phyloP scores from a whole-genome alignment of 2,888 invertebrate species.

The Hemaris fuciformis region DNA sequence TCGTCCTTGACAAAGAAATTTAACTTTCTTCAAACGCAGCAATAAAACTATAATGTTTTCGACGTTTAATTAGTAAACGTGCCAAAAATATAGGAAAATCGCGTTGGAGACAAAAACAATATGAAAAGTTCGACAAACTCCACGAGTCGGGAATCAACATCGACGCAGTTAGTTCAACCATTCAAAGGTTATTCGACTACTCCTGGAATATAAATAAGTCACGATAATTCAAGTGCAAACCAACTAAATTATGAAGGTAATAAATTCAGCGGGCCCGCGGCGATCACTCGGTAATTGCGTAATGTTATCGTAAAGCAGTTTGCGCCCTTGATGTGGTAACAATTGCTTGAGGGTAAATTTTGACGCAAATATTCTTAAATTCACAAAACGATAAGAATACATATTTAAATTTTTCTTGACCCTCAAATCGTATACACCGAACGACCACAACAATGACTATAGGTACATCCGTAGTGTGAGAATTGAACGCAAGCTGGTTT shows the following conservation, averaged over 20 bases:
- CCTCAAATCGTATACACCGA: not conserved
- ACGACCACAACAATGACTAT: not conserved
- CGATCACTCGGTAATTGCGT: constrained; percentile 37
- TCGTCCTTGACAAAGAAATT: constrained; percentile 10
- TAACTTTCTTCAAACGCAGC: not conserved
- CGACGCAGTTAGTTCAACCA: constrained; percentile 18
- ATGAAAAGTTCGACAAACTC: constrained; percentile 51
- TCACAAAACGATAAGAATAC: not conserved
- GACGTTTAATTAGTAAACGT: constrained; percentile 35
- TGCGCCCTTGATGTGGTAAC: constrained; percentile 10
- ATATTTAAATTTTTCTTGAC: constrained; percentile 4
- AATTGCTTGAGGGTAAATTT: not conserved
- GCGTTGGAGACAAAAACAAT: constrained; percentile 41
- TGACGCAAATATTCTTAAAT: not conserved
- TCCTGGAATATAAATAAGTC: constrained; percentile 37
- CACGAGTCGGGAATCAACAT: constrained; percentile 27
- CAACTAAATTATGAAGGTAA: constrained; percentile 40
- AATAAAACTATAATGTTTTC: not conserved
- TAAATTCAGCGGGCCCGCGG: constrained; percentile 37
- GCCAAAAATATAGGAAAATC: constrained; percentile 38
- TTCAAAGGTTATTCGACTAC: constrained; percentile 28
- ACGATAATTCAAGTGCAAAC: constrained; percentile 37
- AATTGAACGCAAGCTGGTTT: constrained; percentile 19
- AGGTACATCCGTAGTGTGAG: not conserved
- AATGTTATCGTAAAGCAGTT: constrained; percentile 33